These are phyloP conservation scores for Hesperophylax magnus DNA, from an alignment of 1,140 invertebrate genomes.

Conservation along the genomic window DNA sequence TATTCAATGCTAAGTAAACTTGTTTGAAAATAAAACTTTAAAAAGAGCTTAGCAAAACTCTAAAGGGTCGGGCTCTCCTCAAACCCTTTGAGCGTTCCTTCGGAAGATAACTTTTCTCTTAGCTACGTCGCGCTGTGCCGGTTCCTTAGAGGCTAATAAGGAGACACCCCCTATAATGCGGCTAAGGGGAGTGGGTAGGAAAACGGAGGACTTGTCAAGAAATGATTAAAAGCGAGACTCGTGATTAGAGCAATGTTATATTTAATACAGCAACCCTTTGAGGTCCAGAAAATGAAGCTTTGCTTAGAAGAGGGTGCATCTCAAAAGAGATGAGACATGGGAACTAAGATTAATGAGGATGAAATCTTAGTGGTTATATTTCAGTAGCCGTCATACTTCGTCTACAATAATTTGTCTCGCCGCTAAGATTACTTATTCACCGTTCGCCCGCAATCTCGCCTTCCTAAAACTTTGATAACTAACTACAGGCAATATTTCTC, in stretches of 20 bases:
- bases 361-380: not conserved
- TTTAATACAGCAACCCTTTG: not conserved
- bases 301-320: constrained; percentile 8
- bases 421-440: not conserved
- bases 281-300: constrained; percentile 3
- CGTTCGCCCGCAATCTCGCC: not conserved
- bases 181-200: not conserved
- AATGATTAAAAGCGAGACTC: constrained; percentile 23
- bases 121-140: not conserved
- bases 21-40: too few relatives aligned
- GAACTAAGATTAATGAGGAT: not conserved
- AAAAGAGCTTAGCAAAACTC: too few relatives aligned
- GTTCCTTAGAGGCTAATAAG: constrained; percentile 4
- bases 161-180: not conserved
- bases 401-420: not conserved
- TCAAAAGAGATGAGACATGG: not conserved
- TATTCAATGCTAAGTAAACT: too few relatives aligned
- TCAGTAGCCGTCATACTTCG: not conserved
- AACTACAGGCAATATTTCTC: too few relatives aligned
- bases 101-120: not conserved
- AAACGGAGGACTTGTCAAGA: not conserved
- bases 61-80: not conserved
- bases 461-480: not conserved
- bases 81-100: not conserved
- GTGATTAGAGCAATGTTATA: constrained; percentile 13